Evolutionary conservation across 2,888 invertebrate species (phyloP), one percentile per base, ranked within the genome.

Genomic region (Rhagophthalmus giganteus): DNA sequence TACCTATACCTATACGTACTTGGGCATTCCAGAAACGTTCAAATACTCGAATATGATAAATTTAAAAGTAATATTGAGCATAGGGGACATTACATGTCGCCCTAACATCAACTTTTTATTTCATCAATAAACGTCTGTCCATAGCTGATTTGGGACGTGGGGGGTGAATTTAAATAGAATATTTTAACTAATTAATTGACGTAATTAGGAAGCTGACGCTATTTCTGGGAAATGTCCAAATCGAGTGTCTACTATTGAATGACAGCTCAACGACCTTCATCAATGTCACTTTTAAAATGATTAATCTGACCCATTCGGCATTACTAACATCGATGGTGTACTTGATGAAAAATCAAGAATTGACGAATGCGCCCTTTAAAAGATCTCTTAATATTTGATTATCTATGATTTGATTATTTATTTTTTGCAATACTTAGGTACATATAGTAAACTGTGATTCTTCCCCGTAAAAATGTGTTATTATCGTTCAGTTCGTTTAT

Each of bases 271-370:
- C 14, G 31, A 46, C 46, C 46, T 46, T 37, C n/a, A 32, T 46
- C 47, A 47, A 28, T 24, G 47, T 47, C 47, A 39, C 26, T 47
- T 40, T 47, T 39, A 47, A 47, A 39, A 47, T 45, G 37, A 37
- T 45, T 20, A 34, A 35, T 35, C 30, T 30, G 35, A 16, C 33
- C n/a, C 42, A 11, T 14, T 25, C 41, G 7, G 11, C 14, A 33
- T 25, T 35, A 15, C 7, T 10, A 34, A 34, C 42, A 42, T 27
- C 34, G 26, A 41, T 24, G 12, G 25, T 32, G 16, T 20, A 40
- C 32, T 25, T 4, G 8, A 12, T n/a, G n/a, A 26, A 26, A 10
- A 13, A 26, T 32, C 3, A 32, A 32, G 8, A 32, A 10, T 11
- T 13, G 8, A 11, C n/a, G n/a, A n/a, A n/a, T n/a, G n/a, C n/a